Base-by-base conservation (phyloP, 2,797 vertebrate species). In the Sebastes goodei region DNA sequence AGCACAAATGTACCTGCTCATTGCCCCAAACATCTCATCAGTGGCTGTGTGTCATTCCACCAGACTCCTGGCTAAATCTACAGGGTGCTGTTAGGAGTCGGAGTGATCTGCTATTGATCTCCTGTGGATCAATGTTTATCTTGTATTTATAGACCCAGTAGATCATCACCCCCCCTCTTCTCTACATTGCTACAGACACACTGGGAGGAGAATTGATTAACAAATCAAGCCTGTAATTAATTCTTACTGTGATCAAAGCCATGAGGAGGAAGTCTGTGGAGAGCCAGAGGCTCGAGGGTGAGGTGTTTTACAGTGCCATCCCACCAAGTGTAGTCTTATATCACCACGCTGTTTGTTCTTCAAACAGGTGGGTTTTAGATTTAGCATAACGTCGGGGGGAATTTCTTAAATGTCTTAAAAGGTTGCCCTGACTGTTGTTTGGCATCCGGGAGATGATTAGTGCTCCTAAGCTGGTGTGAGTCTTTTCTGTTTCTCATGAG, bases 221-320 rank as follows among this genome's bases (percentile, higher is more conserved):
- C 86, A 88, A 90, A 92, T 93, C 90, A 91, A 77, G 86, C 57
- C 80, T 88, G 78, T 87, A 88, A 90, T 94, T 87, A 91, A 91
- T 93, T 92, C 86, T 80, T 46, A 86, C 69, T 84, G 82, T 76
- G 88, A 90, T 89, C 88, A 90, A 88, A 91, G 82, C 73, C 70
- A 57, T 74, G 70, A 23, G 72, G 71, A 71, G 71, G 72, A 85
- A 52, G 82, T 86, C 46, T 62, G 64, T 23, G 53, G 64, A 86
- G 76, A 78, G 61, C 86, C 77, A 5, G 5, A 70, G 75, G 78
- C 69, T 60, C 0, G 2, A 14, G 76, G 68, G 29, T 52, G 65
- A 78, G 83, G 71, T 71, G 78, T 74, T 88, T 80, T 64, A 78
- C 70, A 14, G 62, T 63, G 49, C 42, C 2, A 59, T 65, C 67